phyloP scores from a whole-genome alignment of 2,888 invertebrate genomes.

The Callosobruchus maculatus region DNA sequence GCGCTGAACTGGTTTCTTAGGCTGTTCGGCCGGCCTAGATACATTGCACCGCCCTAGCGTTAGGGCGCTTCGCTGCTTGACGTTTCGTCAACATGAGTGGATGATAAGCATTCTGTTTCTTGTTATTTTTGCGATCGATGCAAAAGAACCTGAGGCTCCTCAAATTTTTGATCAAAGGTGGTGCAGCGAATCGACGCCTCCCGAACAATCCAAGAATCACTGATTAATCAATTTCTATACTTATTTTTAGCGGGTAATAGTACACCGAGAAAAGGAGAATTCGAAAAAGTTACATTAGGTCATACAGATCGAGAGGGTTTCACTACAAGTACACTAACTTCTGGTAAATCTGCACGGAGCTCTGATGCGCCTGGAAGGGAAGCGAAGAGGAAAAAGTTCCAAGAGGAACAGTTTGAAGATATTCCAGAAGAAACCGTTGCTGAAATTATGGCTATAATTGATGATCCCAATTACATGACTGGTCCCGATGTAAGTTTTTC shows the following conservation, averaged over 20 bases:
- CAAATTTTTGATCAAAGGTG: too few relatives aligned
- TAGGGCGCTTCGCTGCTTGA: too few relatives aligned
- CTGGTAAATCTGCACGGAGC: constrained; percentile 16
- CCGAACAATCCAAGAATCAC: too few relatives aligned
- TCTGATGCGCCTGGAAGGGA: constrained; percentile 40
- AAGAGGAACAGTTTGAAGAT: constrained; percentile 63
- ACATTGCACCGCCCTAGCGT: too few relatives aligned
- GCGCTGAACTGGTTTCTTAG: too few relatives aligned
- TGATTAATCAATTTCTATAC: not conserved
- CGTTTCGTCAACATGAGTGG: too few relatives aligned
- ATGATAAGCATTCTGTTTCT: too few relatives aligned
- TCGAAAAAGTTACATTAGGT: constrained; percentile 61
- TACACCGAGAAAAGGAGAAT: constrained; percentile 52
- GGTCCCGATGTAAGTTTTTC: constrained; percentile 67
- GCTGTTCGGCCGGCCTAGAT: too few relatives aligned
- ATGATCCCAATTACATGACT: constrained; percentile 79
- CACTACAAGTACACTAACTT: constrained; percentile 60
- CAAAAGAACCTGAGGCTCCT: too few relatives aligned
- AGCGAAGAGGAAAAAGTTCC: constrained; percentile 44
- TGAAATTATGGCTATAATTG: constrained; percentile 78
- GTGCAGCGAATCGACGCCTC: too few relatives aligned
- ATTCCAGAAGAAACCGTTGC: constrained; percentile 74
- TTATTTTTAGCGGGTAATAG: constrained; percentile 15
- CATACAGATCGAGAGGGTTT: constrained; percentile 66
- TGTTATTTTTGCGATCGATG: too few relatives aligned